Conservation (phyloP, 2,113 vertebrate genomes). For the Eurypyga helias region DNA sequence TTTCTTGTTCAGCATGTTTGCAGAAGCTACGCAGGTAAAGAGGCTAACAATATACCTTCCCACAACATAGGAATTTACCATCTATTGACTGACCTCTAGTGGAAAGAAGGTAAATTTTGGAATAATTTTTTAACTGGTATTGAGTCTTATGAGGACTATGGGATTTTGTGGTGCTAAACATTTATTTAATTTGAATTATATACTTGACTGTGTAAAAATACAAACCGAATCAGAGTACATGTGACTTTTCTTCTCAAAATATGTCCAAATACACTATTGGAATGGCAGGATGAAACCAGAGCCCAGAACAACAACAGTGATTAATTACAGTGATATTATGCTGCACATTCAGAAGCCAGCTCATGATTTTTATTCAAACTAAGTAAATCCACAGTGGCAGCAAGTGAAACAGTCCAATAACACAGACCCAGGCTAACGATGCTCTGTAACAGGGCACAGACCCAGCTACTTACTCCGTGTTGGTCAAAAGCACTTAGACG, state of each 20-base stretch:
- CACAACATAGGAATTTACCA: not conserved
- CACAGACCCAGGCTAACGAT: not conserved
- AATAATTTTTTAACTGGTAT: not conserved
- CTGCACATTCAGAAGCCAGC: not conserved
- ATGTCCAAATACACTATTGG: not conserved
- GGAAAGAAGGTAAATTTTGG: not conserved
- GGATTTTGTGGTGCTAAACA: not conserved
- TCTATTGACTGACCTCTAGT: constrained; percentile 63
- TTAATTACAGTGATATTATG: not conserved
- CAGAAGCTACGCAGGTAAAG: not conserved
- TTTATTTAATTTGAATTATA: not conserved
- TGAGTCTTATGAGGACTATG: not conserved
- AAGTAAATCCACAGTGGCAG: not conserved
- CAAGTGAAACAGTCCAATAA: not conserved
- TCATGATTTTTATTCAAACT: not conserved
- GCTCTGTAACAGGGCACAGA: not conserved
- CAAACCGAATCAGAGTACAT: not conserved
- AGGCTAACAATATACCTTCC: not conserved
- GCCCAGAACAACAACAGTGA: not conserved
- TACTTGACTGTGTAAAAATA: not conserved
- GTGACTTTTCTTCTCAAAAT: not conserved
- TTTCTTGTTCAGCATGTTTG: not conserved
- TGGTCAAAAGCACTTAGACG: not conserved
- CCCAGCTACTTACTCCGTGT: not conserved
- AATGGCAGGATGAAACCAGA: not conserved